These are phyloP conservation scores for Enteromius fasciolatus DNA, from an alignment of 2,797 vertebrate species.

Conservation along the genomic window DNA sequence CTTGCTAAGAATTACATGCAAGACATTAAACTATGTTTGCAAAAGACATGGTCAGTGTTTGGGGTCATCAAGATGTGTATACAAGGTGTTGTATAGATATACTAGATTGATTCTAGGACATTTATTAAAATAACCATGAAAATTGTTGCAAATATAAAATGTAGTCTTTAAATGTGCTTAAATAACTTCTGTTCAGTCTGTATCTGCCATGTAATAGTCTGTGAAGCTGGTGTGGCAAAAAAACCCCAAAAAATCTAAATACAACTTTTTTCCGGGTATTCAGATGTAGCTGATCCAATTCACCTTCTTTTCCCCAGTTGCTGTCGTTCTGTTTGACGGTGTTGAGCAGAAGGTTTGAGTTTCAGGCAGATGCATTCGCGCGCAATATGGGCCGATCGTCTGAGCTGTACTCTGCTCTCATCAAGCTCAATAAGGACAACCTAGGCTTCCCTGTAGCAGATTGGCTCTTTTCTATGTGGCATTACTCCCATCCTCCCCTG, in stretches of 20 bases:
- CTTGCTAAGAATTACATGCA: neutral
- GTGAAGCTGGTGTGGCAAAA: neutral
- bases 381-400: constrained; percentile 89
- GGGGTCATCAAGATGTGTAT: neutral
- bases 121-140: neutral
- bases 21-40: neutral
- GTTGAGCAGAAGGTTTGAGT: constrained; percentile 96
- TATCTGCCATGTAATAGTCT: neutral
- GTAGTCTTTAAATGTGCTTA: neutral
- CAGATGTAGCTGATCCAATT: neutral
- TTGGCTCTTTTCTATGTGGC: constrained; percentile 99
- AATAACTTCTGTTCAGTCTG: neutral
- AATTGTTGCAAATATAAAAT: neutral
- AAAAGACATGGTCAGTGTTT: neutral
- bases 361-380: constrained; percentile 97
- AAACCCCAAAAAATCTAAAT: neutral
- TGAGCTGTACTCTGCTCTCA: constrained; percentile 94
- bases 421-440: constrained; percentile 99
- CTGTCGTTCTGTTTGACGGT: constrained; percentile 97
- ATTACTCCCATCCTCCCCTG: constrained; percentile 97
- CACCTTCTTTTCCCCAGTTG: constrained; percentile 73
- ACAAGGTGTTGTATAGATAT: neutral
- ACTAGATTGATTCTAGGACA: neutral
- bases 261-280: neutral
- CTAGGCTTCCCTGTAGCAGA: constrained; percentile 97